phyloP scores from a whole-genome alignment of 2,888 invertebrate genomes.

The Podabrus alpinus region DNA sequence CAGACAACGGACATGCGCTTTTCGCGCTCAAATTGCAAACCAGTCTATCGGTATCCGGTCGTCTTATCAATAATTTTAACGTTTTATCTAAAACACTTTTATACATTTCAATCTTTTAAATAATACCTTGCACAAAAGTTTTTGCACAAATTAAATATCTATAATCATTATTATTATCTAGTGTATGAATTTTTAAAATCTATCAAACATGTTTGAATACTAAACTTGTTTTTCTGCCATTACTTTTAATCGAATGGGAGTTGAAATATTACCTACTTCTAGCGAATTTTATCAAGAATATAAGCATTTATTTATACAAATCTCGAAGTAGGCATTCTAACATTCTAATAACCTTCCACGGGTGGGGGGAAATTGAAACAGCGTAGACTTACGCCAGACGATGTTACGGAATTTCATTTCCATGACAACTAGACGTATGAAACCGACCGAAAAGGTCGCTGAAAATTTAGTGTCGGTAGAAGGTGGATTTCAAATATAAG shows the following conservation, averaged over 20 bases:
- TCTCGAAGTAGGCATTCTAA: not conserved
- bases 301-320: not conserved
- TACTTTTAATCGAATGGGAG: not conserved
- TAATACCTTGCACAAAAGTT: not conserved
- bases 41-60: slow-evolving; percentile 38
- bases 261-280: not conserved
- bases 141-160: not conserved
- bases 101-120: not conserved
- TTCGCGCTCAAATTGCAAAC: slow-evolving; percentile 43
- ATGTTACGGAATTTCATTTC: slow-evolving; percentile 2
- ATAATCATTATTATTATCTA: not conserved
- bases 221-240: not conserved
- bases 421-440: not conserved
- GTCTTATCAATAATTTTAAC: not conserved
- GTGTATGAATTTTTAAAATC: not conserved
- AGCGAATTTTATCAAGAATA: not conserved
- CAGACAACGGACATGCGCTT: slow-evolving; percentile 46
- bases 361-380: not conserved
- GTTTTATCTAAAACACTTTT: not conserved
- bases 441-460: not conserved
- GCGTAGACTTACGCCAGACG: slow-evolving; percentile 3
- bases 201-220: not conserved
- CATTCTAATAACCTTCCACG: not conserved
- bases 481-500: not conserved
- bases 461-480: not conserved